phyloP scores from a whole-genome alignment of 2,888 invertebrate genomes.

The Himalopsyche kuldschensis region DNA sequence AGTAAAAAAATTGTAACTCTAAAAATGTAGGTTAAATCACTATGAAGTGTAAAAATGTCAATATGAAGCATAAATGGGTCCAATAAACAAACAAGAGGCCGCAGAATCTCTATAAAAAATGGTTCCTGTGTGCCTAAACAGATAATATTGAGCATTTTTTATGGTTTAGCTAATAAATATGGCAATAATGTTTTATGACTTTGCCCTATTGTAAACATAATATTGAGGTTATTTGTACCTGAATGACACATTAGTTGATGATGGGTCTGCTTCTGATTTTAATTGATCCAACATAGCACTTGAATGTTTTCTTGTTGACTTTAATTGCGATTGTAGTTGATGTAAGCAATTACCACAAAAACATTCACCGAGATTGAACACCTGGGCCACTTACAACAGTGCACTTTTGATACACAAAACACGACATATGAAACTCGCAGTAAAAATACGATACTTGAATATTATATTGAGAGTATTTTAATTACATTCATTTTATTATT shows the following conservation, averaged over 20 bases:
- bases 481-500: slow-evolving; percentile 27
- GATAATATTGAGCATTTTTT: slow-evolving; percentile 20
- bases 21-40: background rate
- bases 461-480: background rate
- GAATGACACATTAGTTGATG: slow-evolving; percentile 23
- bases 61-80: background rate
- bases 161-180: slow-evolving; percentile 29
- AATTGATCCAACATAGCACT: slow-evolving; percentile 24
- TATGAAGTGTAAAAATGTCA: background rate
- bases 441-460: background rate
- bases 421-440: background rate
- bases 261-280: slow-evolving; percentile 4
- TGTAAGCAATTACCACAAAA: slow-evolving; percentile 34
- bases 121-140: background rate
- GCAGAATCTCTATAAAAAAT: background rate
- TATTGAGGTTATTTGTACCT: slow-evolving; percentile 33
- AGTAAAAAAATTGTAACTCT: background rate
- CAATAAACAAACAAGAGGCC: background rate
- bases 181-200: slow-evolving; percentile 37
- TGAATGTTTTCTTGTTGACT: slow-evolving; percentile 20
- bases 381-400: background rate
- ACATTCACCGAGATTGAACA: slow-evolving; percentile 33
- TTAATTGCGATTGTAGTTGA: slow-evolving; percentile 22
- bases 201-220: slow-evolving; percentile 29
- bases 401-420: background rate